Conservation (phyloP, 37 sponge, comb jelly and placozoan genomes). For the Mnemiopsis leidyi region DNA sequence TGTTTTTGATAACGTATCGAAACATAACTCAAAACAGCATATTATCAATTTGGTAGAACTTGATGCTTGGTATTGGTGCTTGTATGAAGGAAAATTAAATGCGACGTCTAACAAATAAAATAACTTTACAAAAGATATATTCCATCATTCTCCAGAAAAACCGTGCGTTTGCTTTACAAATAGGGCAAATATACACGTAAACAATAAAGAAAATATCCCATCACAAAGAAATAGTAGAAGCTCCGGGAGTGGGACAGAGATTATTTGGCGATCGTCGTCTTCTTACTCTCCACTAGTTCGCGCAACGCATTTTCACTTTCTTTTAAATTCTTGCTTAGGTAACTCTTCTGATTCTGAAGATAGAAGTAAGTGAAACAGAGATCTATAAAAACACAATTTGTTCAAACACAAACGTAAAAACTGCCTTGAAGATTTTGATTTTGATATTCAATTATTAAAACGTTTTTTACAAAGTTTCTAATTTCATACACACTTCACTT, state of each 20-base stretch:
- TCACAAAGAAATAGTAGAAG: no score
- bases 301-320: conserved; percentile 55
- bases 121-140: not conserved
- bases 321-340: conserved; percentile 52
- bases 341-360: conserved; percentile 25
- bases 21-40: no score
- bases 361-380: not conserved
- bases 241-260: no score
- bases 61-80: no score
- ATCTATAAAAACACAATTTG: no score
- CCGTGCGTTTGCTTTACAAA: not conserved
- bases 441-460: no score
- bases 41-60: no score
- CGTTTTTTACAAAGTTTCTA: no score
- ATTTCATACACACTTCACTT: no score
- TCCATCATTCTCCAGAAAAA: not conserved
- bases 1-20: no score
- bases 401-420: no score
- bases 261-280: conserved; percentile 27
- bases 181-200: not conserved
- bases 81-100: not conserved
- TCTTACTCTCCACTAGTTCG: conserved; percentile 63
- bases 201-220: not conserved
- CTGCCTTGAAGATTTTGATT: no score
- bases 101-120: not conserved